Evolutionary conservation across 2,888 invertebrate species (phyloP).

Genomic region (Periphyllus acericola): DNA sequence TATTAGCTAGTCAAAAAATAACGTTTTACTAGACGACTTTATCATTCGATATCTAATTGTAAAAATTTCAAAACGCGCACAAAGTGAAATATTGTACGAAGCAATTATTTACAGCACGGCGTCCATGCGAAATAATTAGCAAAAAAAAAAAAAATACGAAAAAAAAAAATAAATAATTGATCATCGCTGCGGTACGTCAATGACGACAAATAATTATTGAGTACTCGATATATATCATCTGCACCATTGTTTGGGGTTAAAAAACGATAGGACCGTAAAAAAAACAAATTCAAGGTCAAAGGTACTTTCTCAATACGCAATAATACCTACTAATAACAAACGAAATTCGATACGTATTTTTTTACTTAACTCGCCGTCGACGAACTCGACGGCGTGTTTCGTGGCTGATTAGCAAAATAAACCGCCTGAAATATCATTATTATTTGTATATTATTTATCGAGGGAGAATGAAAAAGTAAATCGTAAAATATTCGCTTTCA

Average conservation of each 20-base stretch:
- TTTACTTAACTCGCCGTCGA: neutral
- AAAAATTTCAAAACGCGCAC: too few species aligned
- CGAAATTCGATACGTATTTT: constrained; percentile 30
- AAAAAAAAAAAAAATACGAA: neutral
- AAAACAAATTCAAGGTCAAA: constrained; percentile 26
- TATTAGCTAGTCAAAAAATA: too few species aligned
- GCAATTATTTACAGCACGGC: too few species aligned
- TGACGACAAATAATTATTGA: neutral
- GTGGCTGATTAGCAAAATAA: neutral
- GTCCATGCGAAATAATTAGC: too few species aligned
- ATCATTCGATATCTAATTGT: too few species aligned
- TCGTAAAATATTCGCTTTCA: neutral
- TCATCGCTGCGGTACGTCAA: neutral
- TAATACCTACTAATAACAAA: neutral
- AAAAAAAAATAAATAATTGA: neutral
- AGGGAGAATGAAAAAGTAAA: neutral
- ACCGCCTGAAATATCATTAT: neutral
- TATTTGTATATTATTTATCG: neutral
- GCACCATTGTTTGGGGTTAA: neutral
- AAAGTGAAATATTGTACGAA: too few species aligned
- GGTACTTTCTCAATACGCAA: neutral
- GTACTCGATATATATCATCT: neutral
- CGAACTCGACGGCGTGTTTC: neutral
- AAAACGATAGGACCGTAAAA: neutral
- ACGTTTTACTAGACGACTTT: too few species aligned